These are phyloP conservation scores for Jaculus jaculus DNA, from an alignment of 2,113 vertebrate species.

Conservation along the genomic window DNA sequence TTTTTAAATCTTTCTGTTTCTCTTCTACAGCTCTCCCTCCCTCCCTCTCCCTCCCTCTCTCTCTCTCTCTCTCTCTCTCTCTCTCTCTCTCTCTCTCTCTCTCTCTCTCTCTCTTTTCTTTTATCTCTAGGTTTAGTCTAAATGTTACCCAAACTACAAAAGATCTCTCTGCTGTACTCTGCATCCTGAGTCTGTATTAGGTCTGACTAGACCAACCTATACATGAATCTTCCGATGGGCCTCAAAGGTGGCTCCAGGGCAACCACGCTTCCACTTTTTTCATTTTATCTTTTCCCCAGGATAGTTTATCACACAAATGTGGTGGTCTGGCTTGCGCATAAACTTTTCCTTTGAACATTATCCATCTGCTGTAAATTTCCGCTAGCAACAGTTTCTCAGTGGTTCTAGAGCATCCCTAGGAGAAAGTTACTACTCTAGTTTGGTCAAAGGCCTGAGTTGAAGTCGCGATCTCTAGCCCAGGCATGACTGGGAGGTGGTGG, in stretches of 20 bases:
- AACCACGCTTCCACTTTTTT: not conserved
- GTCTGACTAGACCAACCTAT: not conserved
- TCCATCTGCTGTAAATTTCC: not conserved
- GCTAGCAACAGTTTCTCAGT: not conserved
- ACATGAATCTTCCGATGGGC: not conserved
- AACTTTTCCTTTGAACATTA: constrained; percentile 15
- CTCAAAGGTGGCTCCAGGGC: not conserved
- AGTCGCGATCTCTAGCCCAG: not conserved
- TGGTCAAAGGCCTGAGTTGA: not conserved
- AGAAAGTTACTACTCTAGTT: not conserved
- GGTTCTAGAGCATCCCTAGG: not conserved
- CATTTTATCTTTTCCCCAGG: not conserved
- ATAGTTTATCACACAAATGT: not conserved
- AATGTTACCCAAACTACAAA: not conserved
- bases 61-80: not conserved
- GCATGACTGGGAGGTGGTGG: not conserved
- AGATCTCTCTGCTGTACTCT: not conserved
- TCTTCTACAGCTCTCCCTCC: no score
- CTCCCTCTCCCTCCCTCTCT: not conserved
- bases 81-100: not conserved
- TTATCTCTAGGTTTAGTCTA: not conserved
- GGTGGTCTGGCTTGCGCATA: not conserved
- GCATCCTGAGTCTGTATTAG: not conserved
- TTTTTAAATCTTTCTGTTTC: not conserved
- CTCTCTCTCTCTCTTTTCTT: not conserved